Percentiles rank a stretch among this genome's conserved stretches.
These are phyloP conservation scores for Otocyon megalotis DNA, from an alignment of 2,113 vertebrate genomes.

Conservation along the genomic window DNA sequence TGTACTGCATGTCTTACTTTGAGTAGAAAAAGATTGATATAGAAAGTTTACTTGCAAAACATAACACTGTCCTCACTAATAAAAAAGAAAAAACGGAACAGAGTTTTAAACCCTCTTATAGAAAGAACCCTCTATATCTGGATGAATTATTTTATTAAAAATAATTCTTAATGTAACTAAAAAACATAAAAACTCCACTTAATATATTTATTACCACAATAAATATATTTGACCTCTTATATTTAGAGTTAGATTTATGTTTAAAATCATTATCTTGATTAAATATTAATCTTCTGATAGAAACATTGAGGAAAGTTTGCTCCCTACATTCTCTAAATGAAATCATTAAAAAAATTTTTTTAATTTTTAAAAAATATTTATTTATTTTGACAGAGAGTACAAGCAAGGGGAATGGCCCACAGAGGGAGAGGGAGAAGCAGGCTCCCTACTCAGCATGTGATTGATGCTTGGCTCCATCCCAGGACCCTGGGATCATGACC, in stretches of 20 bases:
- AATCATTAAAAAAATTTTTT: constrained; percentile 11
- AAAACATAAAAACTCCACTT: not conserved
- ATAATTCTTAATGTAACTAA: not conserved
- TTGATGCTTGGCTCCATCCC: not conserved
- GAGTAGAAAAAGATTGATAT: constrained; percentile 36
- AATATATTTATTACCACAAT: not conserved
- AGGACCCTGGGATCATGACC: not conserved
- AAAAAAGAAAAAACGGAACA: not conserved
- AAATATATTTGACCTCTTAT: constrained; percentile 17
- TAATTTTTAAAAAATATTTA: not conserved
- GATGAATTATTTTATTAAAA: constrained; percentile 24
- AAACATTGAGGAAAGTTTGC: not conserved
- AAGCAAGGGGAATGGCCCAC: not conserved
- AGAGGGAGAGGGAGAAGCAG: not conserved
- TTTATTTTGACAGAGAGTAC: not conserved
- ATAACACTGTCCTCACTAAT: not conserved
- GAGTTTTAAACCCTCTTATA: constrained; percentile 10
- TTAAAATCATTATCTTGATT: constrained; percentile 44
- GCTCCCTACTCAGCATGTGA: not conserved
- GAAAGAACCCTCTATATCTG: not conserved
- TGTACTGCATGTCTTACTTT: constrained; percentile 32
- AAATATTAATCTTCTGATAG: constrained; percentile 12
- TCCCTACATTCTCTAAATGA: not conserved
- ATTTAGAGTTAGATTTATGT: constrained; percentile 13
- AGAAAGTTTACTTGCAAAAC: constrained; percentile 29